Evolutionary conservation across 37 sponge, comb jelly and placozoan genomes (phyloP).

Genomic region (Eunapius fragilis): DNA sequence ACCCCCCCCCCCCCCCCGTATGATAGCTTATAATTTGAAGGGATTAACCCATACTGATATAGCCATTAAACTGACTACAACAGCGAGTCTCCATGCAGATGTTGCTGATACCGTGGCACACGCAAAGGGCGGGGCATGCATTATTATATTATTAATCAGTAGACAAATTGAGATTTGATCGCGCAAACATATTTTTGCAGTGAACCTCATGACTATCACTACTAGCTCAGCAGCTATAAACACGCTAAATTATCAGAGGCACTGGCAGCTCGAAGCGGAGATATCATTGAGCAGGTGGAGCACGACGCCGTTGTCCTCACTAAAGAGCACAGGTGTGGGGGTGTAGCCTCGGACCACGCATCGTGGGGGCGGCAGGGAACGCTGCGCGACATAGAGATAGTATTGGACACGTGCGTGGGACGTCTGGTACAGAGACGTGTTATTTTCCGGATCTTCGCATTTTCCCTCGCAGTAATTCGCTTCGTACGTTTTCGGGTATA

Average conservation of each 20-base stretch:
- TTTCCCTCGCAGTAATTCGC: background rate
- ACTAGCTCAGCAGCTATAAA: too few species aligned
- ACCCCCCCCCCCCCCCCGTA: too few species aligned
- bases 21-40: too few species aligned
- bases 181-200: too few species aligned
- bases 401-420: background rate
- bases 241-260: background rate
- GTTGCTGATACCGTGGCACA: too few species aligned
- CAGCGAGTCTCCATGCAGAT: too few species aligned
- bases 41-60: too few species aligned
- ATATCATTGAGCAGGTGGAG: background rate
- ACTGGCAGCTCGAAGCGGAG: background rate
- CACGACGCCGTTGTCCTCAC: background rate
- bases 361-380: background rate
- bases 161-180: too few species aligned
- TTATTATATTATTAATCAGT: too few species aligned
- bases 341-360: background rate
- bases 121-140: too few species aligned
- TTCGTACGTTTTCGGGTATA: background rate
- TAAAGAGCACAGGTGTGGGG: background rate
- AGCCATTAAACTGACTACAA: too few species aligned
- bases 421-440: background rate
- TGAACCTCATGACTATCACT: too few species aligned
- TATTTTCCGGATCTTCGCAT: background rate
- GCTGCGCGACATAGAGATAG: background rate